A percentile compares a stretch with the other conserved stretches of the same genome.
Conservation (phyloP, 2,797 vertebrate species). For the Phaenicophaeus curvirostris region DNA sequence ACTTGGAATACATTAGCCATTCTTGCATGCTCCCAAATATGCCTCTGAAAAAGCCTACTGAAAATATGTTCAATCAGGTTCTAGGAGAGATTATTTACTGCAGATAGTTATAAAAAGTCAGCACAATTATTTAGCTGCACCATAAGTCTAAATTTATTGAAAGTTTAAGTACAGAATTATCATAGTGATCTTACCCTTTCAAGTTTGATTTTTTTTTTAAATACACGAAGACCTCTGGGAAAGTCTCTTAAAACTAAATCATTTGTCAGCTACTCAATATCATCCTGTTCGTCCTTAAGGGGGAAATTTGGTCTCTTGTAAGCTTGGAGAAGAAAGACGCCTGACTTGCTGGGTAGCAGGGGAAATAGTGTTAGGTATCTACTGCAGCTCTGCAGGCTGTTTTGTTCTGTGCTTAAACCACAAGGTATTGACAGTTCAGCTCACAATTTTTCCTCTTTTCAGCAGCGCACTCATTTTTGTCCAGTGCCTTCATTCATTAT, state of each 20-base stretch:
- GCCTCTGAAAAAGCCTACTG: not conserved
- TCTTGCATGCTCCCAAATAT: not conserved
- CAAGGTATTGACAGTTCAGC: not conserved
- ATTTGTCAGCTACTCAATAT: not conserved
- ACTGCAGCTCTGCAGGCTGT: not conserved
- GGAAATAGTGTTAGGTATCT: not conserved
- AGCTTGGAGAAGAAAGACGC: not conserved
- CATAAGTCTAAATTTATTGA: not conserved
- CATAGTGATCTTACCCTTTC: not conserved
- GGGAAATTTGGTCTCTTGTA: not conserved
- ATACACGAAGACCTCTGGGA: not conserved
- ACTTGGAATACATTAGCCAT: not conserved
- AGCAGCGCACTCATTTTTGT: not conserved
- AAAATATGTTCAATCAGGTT: not conserved
- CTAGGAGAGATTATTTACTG: not conserved
- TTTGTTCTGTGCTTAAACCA: not conserved
- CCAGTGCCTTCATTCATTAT: slow-evolving; percentile 48
- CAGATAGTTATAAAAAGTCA: not conserved
- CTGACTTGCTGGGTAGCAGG: not conserved
- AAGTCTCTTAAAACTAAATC: not conserved
- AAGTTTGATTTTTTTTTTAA: not conserved
- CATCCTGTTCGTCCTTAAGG: not conserved
- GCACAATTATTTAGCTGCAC: not conserved
- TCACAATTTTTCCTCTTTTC: not conserved
- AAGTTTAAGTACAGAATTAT: not conserved